These are phyloP conservation scores for Xiphias gladius DNA, from an alignment of 2,113 vertebrate species.

Conservation along the genomic window DNA sequence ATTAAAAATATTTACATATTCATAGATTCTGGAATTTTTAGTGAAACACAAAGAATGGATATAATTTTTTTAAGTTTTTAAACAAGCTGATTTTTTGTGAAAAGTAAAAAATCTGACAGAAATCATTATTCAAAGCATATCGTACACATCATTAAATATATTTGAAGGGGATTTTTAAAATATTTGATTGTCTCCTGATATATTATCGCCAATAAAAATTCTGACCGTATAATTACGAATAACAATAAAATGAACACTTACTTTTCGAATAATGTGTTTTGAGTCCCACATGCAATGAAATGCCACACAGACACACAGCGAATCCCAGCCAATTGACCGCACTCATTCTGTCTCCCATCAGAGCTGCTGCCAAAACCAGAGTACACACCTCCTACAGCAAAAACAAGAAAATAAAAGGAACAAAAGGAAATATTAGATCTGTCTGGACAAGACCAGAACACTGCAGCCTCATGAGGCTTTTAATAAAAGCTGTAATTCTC, in stretches of 20 bases:
- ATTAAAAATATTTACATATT: too few species aligned
- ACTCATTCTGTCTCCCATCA: conserved; percentile 91
- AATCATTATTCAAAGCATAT: too few species aligned
- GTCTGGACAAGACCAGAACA: conserved; percentile 8
- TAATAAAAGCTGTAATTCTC: not conserved
- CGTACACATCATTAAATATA: not conserved
- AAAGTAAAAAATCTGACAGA: too few species aligned
- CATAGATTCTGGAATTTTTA: too few species aligned
- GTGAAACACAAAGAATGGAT: too few species aligned
- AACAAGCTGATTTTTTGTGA: too few species aligned
- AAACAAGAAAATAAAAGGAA: conserved; percentile 3
- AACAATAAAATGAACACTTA: conserved; percentile 65
- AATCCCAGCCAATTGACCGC: conserved; percentile 94
- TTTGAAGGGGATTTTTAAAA: not conserved
- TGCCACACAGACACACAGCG: conserved; percentile 90
- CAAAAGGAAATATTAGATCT: not conserved
- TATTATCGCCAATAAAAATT: not conserved
- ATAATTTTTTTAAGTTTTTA: too few species aligned
- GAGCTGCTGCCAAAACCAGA: conserved; percentile 87
- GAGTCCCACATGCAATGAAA: conserved; percentile 91
- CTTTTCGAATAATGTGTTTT: conserved; percentile 90
- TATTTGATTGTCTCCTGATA: not conserved
- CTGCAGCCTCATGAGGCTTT: too few species aligned
- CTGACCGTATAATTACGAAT: not conserved
- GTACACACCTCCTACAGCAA: conserved; percentile 91